Base-by-base conservation (phyloP, 1,140 invertebrate species). In the Coboldia fuscipes region DNA sequence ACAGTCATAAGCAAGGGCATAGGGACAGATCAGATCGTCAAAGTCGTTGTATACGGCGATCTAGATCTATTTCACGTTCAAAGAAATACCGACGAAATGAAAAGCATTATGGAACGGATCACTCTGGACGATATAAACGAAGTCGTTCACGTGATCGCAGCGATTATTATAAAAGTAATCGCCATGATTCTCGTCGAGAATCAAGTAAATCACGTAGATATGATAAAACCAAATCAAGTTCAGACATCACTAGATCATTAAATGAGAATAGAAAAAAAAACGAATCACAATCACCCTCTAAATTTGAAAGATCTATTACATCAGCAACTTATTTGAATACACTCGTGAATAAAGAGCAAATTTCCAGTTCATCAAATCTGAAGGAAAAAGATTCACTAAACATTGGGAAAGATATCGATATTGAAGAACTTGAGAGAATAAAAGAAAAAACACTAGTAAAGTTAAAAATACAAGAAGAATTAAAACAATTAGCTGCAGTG, bases 401-500 rank as follows among this genome's bases (percentile, higher is more conserved):
- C n/a, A n/a, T 13, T 19, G n/a, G 30, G 35, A 17, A 41, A 36
- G 13, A 37, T 41, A 41, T 42, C 4, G 51, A 54, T 38, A 33
- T 54, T 2, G 50, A 49, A 15, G 45, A 51, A 21, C 32, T 54
- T 37, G 51, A 54, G 39, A 47, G 46, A 12, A 39, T 54, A 2
- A 54, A 54, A 33, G 38, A 43, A 14, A 50, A 54, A 29, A 54
- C 51, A 3, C 30, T 54, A 0, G 43, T 45, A 32, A 54, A 54
- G 15, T 36, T 54, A 16, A 42, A 54, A 17, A 49, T 48, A 23
- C 48, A 54, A 36, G 46, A 55, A 4, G 38, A 39, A 30, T 14
- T 40, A 13, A 39, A 37, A 7, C 39, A 27, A 18, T 12, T 17
- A 23, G 10, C 13, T 23, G 35, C 35, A 4, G 35, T 24, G 2